These are phyloP conservation scores for Motacilla tschutschensis DNA, from an alignment of 2,113 vertebrate genomes.

Conservation along the genomic window DNA sequence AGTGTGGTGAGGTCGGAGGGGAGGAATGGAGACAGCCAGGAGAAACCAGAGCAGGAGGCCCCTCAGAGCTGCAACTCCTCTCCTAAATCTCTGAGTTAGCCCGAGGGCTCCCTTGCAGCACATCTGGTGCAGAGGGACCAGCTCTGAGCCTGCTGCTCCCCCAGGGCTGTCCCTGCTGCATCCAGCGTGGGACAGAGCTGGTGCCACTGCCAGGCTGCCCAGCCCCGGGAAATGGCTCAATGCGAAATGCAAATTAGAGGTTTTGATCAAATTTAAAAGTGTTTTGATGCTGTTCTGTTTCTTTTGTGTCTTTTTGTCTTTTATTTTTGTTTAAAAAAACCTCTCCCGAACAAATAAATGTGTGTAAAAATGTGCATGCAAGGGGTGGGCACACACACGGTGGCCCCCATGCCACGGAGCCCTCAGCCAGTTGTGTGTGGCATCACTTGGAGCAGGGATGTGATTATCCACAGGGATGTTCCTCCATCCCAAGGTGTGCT, in stretches of 20 bases:
- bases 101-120: not conserved
- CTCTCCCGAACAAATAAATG: not conserved
- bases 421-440: rapidly evolving
- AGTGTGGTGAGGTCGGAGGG: rapidly evolving
- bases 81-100: not conserved
- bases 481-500: not conserved
- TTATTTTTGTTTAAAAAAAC: not conserved
- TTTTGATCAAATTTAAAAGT: not conserved
- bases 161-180: not conserved
- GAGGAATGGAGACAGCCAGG: not conserved
- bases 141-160: not conserved
- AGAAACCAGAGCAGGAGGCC: not conserved
- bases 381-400: not conserved
- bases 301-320: not conserved
- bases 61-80: not conserved
- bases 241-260: not conserved
- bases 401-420: not conserved
- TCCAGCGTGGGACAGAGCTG: not conserved
- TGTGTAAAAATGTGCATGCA: not conserved
- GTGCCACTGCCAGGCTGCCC: not conserved
- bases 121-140: not conserved
- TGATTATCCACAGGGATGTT: not conserved
- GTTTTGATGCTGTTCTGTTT: not conserved
- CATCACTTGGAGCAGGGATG: not conserved
- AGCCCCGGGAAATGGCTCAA: rapidly evolving